phyloP scores from a whole-genome alignment of 2,113 vertebrate species.

The Garra rufa region DNA sequence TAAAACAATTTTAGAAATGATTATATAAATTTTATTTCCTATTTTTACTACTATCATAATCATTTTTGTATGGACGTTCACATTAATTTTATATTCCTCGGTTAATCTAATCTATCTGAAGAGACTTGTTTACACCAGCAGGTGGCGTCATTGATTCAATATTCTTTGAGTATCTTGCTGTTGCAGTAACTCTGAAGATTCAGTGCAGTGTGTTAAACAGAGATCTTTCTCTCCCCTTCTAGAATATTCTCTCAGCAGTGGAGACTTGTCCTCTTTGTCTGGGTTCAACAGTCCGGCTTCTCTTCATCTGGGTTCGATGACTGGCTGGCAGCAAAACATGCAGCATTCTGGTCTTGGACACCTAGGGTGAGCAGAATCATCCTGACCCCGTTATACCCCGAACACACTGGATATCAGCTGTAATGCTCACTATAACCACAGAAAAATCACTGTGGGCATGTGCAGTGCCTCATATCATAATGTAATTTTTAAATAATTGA shows the following conservation, averaged over 20 bases:
- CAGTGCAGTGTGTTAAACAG: not conserved
- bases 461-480: not conserved
- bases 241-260: constrained; percentile 92
- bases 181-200: not conserved
- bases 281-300: constrained; percentile 88
- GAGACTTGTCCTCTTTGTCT: constrained; percentile 88
- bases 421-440: not conserved
- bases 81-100: not conserved
- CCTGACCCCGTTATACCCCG: not conserved
- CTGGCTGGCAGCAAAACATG: constrained; percentile 92
- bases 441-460: not conserved
- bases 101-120: not conserved
- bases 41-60: not conserved
- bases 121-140: not conserved
- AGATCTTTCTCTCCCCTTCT: constrained; percentile 37
- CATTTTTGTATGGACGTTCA: not conserved
- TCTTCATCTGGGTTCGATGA: constrained; percentile 88
- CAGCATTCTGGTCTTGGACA: constrained; percentile 90
- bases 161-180: not conserved
- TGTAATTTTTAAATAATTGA: not conserved
- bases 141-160: not conserved
- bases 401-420: not conserved
- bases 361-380: constrained; percentile 83
- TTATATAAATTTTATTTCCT: not conserved
- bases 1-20: not conserved